These are phyloP conservation scores for Clitarchus hookeri DNA, from an alignment of 2,888 invertebrate species.

Conservation along the genomic window DNA sequence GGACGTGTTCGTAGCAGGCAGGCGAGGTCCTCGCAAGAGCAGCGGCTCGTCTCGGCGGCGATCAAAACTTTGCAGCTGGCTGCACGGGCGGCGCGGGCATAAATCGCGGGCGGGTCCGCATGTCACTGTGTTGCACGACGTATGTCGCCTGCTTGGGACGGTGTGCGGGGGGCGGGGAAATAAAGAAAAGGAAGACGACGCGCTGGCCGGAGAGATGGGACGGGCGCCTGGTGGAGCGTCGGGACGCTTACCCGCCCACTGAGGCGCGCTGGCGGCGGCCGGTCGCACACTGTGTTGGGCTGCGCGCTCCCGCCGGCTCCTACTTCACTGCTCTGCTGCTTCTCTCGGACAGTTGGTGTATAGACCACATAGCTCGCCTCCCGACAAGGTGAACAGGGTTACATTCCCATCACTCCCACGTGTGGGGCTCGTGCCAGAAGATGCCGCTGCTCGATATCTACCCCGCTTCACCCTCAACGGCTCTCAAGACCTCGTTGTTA, in stretches of 20 bases:
- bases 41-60: neutral
- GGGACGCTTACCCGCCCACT: slow-evolving; percentile 21
- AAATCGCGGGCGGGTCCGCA: neutral
- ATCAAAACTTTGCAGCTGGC: neutral
- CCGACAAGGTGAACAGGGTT: no score
- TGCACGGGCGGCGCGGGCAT: neutral
- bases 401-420: no score
- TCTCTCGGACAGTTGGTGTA: no score
- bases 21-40: no score
- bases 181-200: slow-evolving; percentile 8
- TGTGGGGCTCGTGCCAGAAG: no score
- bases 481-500: no score
- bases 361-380: no score
- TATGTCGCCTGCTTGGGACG: neutral
- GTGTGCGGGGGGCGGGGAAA: neutral
- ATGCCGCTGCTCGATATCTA: no score
- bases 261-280: slow-evolving; percentile 10
- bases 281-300: neutral
- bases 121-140: slow-evolving; percentile 9
- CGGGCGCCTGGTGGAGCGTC: slow-evolving; percentile 15
- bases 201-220: neutral
- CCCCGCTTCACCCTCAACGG: no score
- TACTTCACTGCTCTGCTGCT: no score
- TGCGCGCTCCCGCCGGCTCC: no score
- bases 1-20: no score